Conservation (phyloP, 1,140 invertebrate genomes). For the Scylla paramamosain region DNA sequence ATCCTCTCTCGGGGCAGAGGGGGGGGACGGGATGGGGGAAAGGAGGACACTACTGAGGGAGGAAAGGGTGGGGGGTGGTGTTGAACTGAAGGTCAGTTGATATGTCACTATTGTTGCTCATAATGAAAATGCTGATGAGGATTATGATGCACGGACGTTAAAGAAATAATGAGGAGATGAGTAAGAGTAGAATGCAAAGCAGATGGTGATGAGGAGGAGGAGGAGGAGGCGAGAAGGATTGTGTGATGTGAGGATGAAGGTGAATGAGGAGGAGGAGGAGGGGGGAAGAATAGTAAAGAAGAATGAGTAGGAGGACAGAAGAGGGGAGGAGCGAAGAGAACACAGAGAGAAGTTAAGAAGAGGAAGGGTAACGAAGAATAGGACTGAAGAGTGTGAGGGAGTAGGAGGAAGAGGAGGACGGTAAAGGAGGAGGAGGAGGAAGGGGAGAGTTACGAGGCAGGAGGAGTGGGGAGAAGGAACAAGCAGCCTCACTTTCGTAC, state of each 20-base stretch:
- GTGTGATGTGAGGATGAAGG: not conserved
- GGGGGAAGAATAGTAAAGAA: not conserved
- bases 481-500: no score
- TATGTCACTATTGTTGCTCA: no score
- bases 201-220: constrained; percentile 18
- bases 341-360: not conserved
- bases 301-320: not conserved
- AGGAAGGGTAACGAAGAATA: not conserved
- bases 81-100: no score
- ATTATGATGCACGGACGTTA: no score
- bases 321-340: not conserved
- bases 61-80: not conserved
- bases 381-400: no score
- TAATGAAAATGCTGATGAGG: no score
- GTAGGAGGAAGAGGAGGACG: no score
- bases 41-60: not conserved
- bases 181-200: not conserved
- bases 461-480: no score
- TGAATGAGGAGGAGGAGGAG: not conserved
- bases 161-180: no score
- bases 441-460: no score
- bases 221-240: not conserved
- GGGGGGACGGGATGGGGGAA: not conserved
- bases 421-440: no score
- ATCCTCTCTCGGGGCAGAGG: not conserved